phyloP scores from a whole-genome alignment of 1,140 invertebrate genomes.

The Ceratosolen fusciceps region DNA sequence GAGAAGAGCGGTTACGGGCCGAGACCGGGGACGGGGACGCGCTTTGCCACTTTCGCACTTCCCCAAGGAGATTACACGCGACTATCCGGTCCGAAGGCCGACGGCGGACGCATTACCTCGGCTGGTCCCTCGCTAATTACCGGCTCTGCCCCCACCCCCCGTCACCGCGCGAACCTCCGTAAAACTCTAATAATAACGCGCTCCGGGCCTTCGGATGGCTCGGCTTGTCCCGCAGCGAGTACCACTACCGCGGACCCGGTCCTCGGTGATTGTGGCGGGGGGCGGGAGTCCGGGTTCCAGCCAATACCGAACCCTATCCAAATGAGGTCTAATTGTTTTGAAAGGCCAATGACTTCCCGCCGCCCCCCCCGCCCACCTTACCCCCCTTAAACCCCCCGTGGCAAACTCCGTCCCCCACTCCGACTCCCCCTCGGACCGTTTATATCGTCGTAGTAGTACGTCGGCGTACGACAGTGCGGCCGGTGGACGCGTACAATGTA shows the following conservation, averaged over 20 bases:
- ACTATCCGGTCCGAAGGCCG: conserved; percentile 49
- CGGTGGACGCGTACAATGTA: neutral
- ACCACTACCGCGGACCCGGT: too few relatives aligned
- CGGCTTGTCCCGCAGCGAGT: conserved; percentile 18
- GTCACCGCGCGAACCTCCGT: conserved; percentile 48
- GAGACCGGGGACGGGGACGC: too few relatives aligned
- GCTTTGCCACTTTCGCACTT: too few relatives aligned
- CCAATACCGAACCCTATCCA: too few relatives aligned
- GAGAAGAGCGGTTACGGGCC: too few relatives aligned
- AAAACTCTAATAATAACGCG: conserved; percentile 65
- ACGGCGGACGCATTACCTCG: conserved; percentile 51
- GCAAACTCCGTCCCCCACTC: too few relatives aligned
- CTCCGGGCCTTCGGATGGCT: conserved; percentile 55
- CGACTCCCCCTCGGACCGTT: neutral
- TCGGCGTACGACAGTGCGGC: neutral
- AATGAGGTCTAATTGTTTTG: too few relatives aligned
- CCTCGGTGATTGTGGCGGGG: too few relatives aligned
- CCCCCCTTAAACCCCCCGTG: too few relatives aligned
- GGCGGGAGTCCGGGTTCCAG: too few relatives aligned
- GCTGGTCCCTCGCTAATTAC: conserved; percentile 41
- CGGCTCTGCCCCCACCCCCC: conserved; percentile 34
- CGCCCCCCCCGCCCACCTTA: too few relatives aligned
- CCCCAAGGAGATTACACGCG: conserved; percentile 65
- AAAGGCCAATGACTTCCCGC: too few relatives aligned
- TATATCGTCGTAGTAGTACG: neutral